Percentiles rank a stretch among this genome's conserved stretches.
These are phyloP conservation scores for Axis porcinus DNA, from an alignment of 2,113 vertebrate genomes.

Conservation along the genomic window DNA sequence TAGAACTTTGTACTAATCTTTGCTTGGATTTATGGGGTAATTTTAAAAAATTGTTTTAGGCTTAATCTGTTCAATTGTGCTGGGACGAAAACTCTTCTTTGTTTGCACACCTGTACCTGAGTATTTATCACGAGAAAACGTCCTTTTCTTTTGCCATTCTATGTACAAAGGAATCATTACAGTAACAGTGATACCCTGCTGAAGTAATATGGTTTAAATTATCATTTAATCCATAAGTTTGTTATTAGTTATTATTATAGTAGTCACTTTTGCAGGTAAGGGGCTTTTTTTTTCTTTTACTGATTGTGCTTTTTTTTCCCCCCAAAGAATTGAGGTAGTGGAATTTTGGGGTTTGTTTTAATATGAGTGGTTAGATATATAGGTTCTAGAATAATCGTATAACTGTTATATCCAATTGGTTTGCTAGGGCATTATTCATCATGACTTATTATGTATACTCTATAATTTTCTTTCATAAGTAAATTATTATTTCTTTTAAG, in stretches of 20 bases:
- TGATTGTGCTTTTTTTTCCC: neutral
- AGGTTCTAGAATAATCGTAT: slow-evolving; percentile 42
- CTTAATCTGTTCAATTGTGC: neutral
- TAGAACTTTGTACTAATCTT: neutral
- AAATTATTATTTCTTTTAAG: slow-evolving; percentile 72
- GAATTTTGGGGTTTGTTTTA: slow-evolving; percentile 15
- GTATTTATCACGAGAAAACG: neutral
- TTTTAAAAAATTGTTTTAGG: neutral
- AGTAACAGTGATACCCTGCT: neutral
- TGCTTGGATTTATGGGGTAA: neutral
- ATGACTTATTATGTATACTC: slow-evolving; percentile 34
- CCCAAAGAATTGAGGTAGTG: neutral
- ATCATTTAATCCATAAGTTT: neutral
- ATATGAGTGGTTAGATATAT: slow-evolving; percentile 6
- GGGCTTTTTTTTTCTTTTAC: neutral
- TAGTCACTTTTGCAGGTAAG: neutral
- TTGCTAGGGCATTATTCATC: slow-evolving; percentile 7
- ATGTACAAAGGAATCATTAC: neutral
- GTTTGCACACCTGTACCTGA: neutral
- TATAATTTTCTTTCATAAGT: slow-evolving; percentile 59
- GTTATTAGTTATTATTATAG: neutral
- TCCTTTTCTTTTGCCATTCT: neutral
- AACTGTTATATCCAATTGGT: slow-evolving; percentile 28
- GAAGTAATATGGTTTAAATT: neutral
- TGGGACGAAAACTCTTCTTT: neutral